A percentile compares a stretch with the other conserved stretches of the same genome.
phyloP scores from a whole-genome alignment of 2,797 vertebrate genomes.

The Smutsia gigantea region DNA sequence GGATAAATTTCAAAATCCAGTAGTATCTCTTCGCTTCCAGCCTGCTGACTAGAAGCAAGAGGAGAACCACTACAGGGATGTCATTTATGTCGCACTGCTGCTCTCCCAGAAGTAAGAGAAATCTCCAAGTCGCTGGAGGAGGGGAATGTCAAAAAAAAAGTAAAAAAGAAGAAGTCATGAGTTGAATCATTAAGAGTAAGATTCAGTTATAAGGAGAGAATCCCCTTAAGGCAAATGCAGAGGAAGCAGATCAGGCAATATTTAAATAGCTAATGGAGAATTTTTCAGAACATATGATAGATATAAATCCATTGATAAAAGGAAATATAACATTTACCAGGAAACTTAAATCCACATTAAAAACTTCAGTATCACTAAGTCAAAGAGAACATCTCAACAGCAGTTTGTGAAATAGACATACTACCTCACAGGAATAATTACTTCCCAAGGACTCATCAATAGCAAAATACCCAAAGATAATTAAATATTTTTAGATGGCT shows the following conservation, averaged over 20 bases:
- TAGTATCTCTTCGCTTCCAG: not conserved
- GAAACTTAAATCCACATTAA: not conserved
- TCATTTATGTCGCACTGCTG: not conserved
- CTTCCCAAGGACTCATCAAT: not conserved
- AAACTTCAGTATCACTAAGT: not conserved
- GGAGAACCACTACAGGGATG: fast-evolving
- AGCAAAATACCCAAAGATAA: not conserved
- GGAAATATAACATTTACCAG: not conserved
- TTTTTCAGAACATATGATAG: not conserved
- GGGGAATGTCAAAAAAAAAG: not conserved
- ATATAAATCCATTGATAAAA: not conserved
- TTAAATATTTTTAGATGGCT: not conserved
- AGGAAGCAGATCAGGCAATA: not conserved
- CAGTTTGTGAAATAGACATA: not conserved
- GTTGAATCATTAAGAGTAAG: not conserved
- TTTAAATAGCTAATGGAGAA: not conserved
- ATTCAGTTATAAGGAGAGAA: not conserved
- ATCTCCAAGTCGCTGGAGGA: not conserved
- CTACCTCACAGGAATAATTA: not conserved
- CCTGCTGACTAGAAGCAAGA: too few relatives aligned
- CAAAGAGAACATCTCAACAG: not conserved
- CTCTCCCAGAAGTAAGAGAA: not conserved
- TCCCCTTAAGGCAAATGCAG: too few relatives aligned
- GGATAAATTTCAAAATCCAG: not conserved
- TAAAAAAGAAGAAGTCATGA: not conserved